Evolutionary conservation across 2,113 vertebrate genomes (phyloP).

Genomic region (Ranitomeya imitator): DNA sequence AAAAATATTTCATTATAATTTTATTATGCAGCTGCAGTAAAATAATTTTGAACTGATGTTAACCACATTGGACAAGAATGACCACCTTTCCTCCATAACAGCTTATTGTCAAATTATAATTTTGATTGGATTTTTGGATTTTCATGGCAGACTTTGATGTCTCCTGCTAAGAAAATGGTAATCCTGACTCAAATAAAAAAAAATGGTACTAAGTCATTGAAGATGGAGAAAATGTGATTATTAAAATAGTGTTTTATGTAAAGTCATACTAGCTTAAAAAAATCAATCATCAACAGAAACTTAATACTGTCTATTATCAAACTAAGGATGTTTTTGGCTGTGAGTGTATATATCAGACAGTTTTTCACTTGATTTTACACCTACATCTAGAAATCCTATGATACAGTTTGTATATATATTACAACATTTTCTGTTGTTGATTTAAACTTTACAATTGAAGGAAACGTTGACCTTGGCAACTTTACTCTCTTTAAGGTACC

Average conservation of each 20-base stretch:
- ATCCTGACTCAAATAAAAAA: not conserved
- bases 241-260: not conserved
- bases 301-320: not conserved
- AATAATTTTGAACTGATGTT: not conserved
- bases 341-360: not conserved
- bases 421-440: not conserved
- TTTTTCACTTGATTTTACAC: not conserved
- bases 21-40: not conserved
- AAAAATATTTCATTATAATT: not conserved
- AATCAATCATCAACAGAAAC: not conserved
- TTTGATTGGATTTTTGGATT: conserved; percentile 20
- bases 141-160: not conserved
- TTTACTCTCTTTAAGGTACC: too few relatives aligned
- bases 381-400: not conserved
- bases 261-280: not conserved
- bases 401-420: not conserved
- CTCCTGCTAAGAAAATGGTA: not conserved
- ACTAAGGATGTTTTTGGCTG: not conserved
- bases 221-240: not conserved
- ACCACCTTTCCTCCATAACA: not conserved
- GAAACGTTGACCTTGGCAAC: too few relatives aligned
- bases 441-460: too few relatives aligned
- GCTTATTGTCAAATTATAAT: not conserved
- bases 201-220: not conserved
- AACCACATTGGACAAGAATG: not conserved